Evolutionary conservation across 2,888 invertebrate genomes (phyloP), one percentile per base, ranked within the genome.

Genomic region (Rotaria magnacalcarata): DNA sequence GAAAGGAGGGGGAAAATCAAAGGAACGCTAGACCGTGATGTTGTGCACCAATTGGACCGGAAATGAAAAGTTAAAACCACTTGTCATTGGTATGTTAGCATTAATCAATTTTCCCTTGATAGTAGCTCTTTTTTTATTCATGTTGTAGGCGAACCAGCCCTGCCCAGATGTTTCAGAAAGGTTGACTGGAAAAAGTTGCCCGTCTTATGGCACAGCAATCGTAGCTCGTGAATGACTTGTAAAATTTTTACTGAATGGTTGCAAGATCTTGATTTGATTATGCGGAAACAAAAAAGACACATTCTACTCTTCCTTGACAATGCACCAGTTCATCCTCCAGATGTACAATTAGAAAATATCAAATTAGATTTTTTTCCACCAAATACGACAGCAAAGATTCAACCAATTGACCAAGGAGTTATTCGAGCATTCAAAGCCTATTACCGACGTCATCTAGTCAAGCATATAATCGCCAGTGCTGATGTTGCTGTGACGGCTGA

Each of bases 211-310:
- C 14, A 19, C 19, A 19, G 16, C 14, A 75, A 75, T 19, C 16
- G 19, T 6, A 75, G 19, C 1, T 6, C 74, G 16, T 34, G 43
- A 16, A 75, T 75, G 74, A 75, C 6, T 10, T 21, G 5, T 5
- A 34, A 19, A 16, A 6, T 34, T 85, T 58, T 52, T 87, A 43
- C 86, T 88, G 84, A 88, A 86, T 80, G 86, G 74, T 0, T 86
- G 85, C 8, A 21, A 19, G 43, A 21, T 41, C 21, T 75, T 21
- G 43, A 75, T 34, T 3, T 4, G 5, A 21, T 24, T 19, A 75
- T 75, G 41, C 34, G 21, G 19, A 34, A 75, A 41, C 16, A 41
- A 75, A 75, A 75, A 8, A 41, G 74, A 21, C 11, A 75, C 2
- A 75, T 75, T 21, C 34, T 75, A 6, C 43, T 75, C 2, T 75